A percentile compares a stretch with the other conserved stretches of the same genome.
These are phyloP conservation scores for Muricea muricata DNA, from an alignment of 92 coral and sea anemone species.

Conservation along the genomic window DNA sequence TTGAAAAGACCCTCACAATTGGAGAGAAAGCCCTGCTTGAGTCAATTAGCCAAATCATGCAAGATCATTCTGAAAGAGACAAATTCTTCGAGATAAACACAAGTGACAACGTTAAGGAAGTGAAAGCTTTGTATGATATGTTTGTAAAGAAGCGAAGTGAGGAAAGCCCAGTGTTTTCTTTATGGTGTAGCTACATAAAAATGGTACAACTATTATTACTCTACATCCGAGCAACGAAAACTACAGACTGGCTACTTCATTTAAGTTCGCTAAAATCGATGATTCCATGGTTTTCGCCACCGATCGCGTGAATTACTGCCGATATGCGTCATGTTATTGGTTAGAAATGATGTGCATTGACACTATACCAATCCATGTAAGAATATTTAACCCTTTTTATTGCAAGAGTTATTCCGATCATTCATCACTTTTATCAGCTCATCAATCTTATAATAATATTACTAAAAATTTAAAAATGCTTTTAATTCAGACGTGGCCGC, in stretches of 20 bases:
- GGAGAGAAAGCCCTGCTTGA: neutral
- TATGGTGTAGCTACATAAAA: neutral
- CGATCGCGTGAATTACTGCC: neutral
- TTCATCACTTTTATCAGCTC: neutral
- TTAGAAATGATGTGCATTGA: constrained; percentile 1
- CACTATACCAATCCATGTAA: neutral
- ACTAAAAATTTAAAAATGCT: neutral
- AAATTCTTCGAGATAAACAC: neutral
- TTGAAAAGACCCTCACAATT: neutral
- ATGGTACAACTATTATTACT: neutral
- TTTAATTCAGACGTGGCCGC: neutral
- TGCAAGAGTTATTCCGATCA: too few species aligned
- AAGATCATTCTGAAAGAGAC: neutral
- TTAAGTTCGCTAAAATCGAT: neutral
- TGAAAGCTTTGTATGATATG: neutral
- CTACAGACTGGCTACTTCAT: neutral
- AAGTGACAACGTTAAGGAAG: neutral
- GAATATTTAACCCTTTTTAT: neutral
- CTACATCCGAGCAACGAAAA: neutral
- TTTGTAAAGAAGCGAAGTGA: neutral
- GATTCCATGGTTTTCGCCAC: too few species aligned
- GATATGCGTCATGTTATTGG: neutral
- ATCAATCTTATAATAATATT: neutral
- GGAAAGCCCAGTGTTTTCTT: neutral
- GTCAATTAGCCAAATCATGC: neutral